A percentile compares a stretch with the other conserved stretches of the same genome.
Evolutionary conservation across 2,888 invertebrate genomes (phyloP).

Genomic region (Machimus rusticus): DNA sequence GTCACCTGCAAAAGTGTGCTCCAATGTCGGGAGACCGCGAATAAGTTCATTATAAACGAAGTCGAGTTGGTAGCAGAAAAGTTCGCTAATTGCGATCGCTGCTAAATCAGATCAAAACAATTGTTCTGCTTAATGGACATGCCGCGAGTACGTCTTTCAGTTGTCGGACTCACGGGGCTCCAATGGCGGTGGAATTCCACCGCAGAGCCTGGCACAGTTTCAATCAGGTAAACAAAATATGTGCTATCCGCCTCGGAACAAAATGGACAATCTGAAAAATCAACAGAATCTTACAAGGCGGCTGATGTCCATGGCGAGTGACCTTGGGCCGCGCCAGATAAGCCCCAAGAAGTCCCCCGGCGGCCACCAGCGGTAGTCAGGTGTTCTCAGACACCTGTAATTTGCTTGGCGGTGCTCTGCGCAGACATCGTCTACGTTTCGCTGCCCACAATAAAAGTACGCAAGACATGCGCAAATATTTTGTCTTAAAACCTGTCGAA

Average conservation of each 20-base stretch:
- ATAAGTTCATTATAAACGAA: constrained; percentile 4
- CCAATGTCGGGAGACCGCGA: neutral
- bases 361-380: neutral
- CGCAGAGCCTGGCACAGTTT: neutral
- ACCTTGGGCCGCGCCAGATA: neutral
- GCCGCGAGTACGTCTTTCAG: neutral
- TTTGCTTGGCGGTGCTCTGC: neutral
- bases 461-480: neutral
- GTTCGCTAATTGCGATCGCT: neutral
- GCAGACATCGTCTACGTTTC: neutral
- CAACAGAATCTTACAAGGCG: constrained; percentile 6
- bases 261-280: constrained; percentile 17
- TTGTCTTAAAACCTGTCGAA: constrained; percentile 19
- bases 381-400: constrained; percentile 1
- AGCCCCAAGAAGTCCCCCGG: neutral
- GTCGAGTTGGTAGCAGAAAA: neutral
- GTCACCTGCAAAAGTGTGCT: neutral
- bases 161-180: neutral
- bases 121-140: neutral
- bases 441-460: neutral
- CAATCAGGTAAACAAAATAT: constrained; percentile 24
- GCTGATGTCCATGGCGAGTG: constrained; percentile 1
- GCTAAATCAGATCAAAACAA: constrained; percentile 12
- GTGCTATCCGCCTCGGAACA: constrained; percentile 16
- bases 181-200: neutral